Base-by-base conservation (phyloP, 2,113 vertebrate species). In the Ciconia maguari region DNA sequence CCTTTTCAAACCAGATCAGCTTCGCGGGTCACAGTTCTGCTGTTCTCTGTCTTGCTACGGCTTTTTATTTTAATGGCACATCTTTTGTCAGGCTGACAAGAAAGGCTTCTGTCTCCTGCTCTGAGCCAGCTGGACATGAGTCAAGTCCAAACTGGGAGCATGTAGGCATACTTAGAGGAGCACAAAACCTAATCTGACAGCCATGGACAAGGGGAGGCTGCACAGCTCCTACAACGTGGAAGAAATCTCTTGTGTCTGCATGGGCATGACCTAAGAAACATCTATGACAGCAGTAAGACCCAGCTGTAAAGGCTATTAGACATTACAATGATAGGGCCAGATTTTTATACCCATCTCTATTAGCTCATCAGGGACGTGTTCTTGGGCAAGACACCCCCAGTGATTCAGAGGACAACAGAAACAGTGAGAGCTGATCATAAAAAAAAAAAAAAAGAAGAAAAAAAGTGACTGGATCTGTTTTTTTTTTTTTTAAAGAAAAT, bases 51-150 rank as follows among this genome's bases (percentile, higher is more conserved):
- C 66, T 72, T 93, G 91, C 84, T 72, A 72, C 60, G 93, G 87
- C 60, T 92, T 95, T 96, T 90, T 65, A 93, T 94, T 96, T 94
- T 66, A 95, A 88, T 83, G 94, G 82, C 58, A 91, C 78, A 86
- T 93, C 87, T 96, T 94, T 90, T 92, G 90, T 93, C 75, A 92
- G 79, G 74, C 66, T 85, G 87, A 96, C 82, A 95, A 95, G 94
- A 94, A 88, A 69, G 78, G 93, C 93, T 95, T 95, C 93, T 95
- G 89, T 90, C 87, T 96, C 78, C 75, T 83, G 62, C 90, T 90
- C 85, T 77, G 46, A 93, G 96, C 85, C 96, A 96, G 93, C 78
- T 96, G 96, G 93, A 95, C 82, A 66, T 17, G 87, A 96, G 75
- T 94, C 93, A 95, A 93, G 71, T 58, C 83, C 94, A 90, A 74